A percentile compares a stretch with the other conserved stretches of the same genome.
phyloP scores from a whole-genome alignment of 2,888 invertebrate species.

The Tetragonisca angustula region DNA sequence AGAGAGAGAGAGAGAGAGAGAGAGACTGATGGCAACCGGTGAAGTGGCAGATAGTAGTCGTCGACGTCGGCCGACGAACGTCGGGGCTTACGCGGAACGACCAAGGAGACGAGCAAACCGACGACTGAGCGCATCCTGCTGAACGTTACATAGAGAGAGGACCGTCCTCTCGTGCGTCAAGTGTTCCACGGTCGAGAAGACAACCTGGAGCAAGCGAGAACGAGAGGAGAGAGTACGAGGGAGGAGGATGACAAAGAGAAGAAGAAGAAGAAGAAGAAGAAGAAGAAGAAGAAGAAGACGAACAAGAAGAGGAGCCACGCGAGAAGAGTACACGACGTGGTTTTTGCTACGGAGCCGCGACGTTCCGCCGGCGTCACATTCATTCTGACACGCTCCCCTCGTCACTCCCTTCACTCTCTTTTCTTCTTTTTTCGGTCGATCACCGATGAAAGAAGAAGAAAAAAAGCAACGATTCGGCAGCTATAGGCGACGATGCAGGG shows the following conservation, averaged over 20 bases:
- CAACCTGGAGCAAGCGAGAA: constrained; percentile 47
- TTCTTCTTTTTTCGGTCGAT: background rate
- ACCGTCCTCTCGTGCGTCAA: constrained; percentile 67
- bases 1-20: too few relatives aligned
- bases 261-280: constrained; percentile 37
- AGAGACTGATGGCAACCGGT: constrained; percentile 67
- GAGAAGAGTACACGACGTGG: constrained; percentile 70
- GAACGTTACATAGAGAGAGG: constrained; percentile 63
- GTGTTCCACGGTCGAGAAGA: constrained; percentile 65
- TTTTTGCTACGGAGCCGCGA: constrained; percentile 75
- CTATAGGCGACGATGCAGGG: background rate
- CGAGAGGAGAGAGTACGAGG: constrained; percentile 37
- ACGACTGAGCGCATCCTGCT: constrained; percentile 62
- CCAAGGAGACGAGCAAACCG: constrained; percentile 53
- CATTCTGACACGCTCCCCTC: constrained; percentile 74
- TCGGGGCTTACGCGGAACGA: constrained; percentile 55
- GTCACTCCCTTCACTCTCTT: constrained; percentile 57
- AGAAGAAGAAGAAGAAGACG: constrained; percentile 48
- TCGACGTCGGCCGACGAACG: constrained; percentile 54
- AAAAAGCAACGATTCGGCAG: constrained; percentile 47
- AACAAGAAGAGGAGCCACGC: constrained; percentile 70
- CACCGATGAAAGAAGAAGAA: background rate
- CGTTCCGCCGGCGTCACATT: constrained; percentile 77
- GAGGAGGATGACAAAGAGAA: background rate
- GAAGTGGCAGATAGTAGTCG: constrained; percentile 69